phyloP scores from a whole-genome alignment of 1,140 invertebrate species.

The Mizuhopecten yessoensis region DNA sequence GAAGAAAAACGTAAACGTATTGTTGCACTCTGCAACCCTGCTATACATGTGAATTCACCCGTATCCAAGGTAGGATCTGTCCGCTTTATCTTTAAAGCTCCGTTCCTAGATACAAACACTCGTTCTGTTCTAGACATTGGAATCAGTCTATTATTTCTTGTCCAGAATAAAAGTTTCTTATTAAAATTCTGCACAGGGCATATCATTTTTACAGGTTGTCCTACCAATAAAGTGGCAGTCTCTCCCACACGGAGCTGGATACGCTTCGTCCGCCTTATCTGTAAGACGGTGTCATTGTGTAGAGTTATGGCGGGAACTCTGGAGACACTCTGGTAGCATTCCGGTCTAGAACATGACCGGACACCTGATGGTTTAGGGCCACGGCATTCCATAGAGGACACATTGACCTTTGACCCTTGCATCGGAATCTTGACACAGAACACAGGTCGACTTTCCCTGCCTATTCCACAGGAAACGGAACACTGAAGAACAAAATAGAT shows the following conservation, averaged over 20 bases:
- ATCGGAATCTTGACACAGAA: slow-evolving; percentile 90
- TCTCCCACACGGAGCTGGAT: slow-evolving; percentile 67
- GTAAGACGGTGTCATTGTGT: slow-evolving; percentile 73
- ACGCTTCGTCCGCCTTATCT: slow-evolving; percentile 64
- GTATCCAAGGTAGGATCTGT: slow-evolving; percentile 56
- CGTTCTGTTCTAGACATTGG: slow-evolving; percentile 52
- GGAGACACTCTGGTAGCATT: slow-evolving; percentile 59
- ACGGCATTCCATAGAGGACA: slow-evolving; percentile 64
- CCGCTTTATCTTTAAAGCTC: slow-evolving; percentile 62
- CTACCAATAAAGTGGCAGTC: slow-evolving; percentile 63
- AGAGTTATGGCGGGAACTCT: slow-evolving; percentile 66
- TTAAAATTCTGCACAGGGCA: slow-evolving; percentile 72
- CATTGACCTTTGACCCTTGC: slow-evolving; percentile 61
- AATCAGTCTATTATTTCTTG: slow-evolving; percentile 58
- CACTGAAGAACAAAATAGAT: slow-evolving; percentile 85
- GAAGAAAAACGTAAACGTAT: slow-evolving; percentile 54
- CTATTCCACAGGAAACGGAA: slow-evolving; percentile 87
- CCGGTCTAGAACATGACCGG: slow-evolving; percentile 59
- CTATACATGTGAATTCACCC: slow-evolving; percentile 60
- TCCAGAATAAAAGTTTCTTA: slow-evolving; percentile 70
- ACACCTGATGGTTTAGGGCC: slow-evolving; percentile 60
- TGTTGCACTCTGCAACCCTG: slow-evolving; percentile 57
- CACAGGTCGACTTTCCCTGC: slow-evolving; percentile 87
- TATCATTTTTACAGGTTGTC: slow-evolving; percentile 65
- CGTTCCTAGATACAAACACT: slow-evolving; percentile 55